Base-by-base conservation (phyloP, 2,797 vertebrate species). In the Mastacembelus armatus region DNA sequence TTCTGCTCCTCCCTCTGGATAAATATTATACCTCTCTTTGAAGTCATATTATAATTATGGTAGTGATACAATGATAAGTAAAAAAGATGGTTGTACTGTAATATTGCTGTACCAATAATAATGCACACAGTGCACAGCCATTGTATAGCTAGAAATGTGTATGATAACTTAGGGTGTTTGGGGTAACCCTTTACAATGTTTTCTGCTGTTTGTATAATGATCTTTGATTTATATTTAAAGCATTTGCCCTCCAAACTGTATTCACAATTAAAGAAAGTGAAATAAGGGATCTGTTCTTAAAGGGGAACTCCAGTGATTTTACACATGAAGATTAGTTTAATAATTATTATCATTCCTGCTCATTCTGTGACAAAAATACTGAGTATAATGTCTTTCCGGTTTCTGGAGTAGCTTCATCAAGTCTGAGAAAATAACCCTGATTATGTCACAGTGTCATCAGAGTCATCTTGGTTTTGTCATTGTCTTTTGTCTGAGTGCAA, bases 241-340 rank as follows among this genome's bases (percentile, higher is more conserved):
- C n/a, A n/a, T n/a, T n/a, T n/a, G n/a, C n/a, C n/a, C n/a, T n/a
- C n/a, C n/a, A n/a, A 30, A 22, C 9, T 40, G 9, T 18, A 33
- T 21, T 49, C 35, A 24, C 22, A 71, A 21, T 21, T 30, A 32
- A n/a, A 62, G 36, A 50, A 44, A 2, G 14, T 63, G 39, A 52
- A 63, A 45, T 16, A 43, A 38, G 14, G 18, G 27, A 36, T 35
- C n/a, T 29, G 16, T 22, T 49, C 36, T 32, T n/a, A 26, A 21
- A 11, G n/a, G 24, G 9, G 35, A 36, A 36, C 19, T n/a, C n/a
- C n/a, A n/a, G n/a, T n/a, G n/a, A n/a, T n/a, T n/a, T n/a, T n/a
- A n/a, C n/a, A n/a, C n/a, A 44, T 22, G 21, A 16, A 54, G 21
- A 33, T 16, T 18, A 8, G 11, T 15, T 36, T 15, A 36, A 12